These are phyloP conservation scores for Xanthia icteritia DNA, from an alignment of 2,888 invertebrate species.

Conservation along the genomic window DNA sequence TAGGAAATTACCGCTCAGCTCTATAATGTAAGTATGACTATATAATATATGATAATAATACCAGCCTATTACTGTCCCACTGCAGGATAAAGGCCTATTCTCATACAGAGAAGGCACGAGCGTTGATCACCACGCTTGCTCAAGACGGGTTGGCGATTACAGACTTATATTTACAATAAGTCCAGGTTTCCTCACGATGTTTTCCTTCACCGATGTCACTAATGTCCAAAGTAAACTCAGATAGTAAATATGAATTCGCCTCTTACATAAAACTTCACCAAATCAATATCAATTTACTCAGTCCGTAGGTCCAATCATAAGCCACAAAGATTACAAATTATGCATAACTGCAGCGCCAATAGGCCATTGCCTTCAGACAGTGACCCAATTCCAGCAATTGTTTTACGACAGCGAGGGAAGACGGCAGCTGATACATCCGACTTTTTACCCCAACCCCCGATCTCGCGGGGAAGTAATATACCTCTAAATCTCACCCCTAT, in stretches of 20 bases:
- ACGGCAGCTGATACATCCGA: constrained; percentile 59
- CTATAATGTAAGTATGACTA: neutral
- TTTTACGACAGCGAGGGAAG: constrained; percentile 44
- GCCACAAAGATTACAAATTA: constrained; percentile 32
- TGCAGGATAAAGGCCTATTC: neutral
- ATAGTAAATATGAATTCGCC: neutral
- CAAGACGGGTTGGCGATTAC: neutral
- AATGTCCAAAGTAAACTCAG: neutral
- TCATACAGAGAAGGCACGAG: too few species aligned
- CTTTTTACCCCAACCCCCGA: constrained; percentile 43
- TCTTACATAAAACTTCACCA: neutral
- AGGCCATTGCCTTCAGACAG: constrained; percentile 35
- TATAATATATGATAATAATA: too few species aligned
- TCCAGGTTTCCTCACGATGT: too few species aligned
- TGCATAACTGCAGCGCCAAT: constrained; percentile 43
- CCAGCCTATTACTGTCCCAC: neutral
- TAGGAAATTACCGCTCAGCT: neutral
- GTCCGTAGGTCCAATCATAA: constrained; percentile 8
- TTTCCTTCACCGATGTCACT: neutral
- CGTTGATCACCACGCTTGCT: neutral
- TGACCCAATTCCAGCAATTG: constrained; percentile 53
- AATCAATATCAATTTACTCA: constrained; percentile 12
- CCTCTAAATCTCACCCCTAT: constrained; percentile 29
- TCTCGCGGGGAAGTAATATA: constrained; percentile 41
- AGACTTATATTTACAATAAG: neutral